Evolutionary conservation across 2,797 vertebrate species (phyloP).

Genomic region (Strix occidentalis): DNA sequence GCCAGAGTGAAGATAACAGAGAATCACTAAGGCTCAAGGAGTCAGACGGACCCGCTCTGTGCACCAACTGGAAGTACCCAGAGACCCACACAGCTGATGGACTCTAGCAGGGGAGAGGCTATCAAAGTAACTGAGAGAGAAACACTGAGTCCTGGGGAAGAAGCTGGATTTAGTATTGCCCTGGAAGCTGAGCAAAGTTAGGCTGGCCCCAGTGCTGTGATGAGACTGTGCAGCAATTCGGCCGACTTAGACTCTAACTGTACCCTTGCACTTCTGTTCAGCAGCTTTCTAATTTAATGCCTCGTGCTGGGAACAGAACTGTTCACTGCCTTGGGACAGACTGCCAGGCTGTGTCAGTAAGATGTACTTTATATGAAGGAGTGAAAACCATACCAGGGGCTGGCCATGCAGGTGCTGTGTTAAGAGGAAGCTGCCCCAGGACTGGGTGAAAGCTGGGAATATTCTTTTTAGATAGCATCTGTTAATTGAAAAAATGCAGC

Average conservation of each 20-base stretch:
- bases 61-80: not conserved
- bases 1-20: not conserved
- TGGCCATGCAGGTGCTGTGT: not conserved
- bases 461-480: not conserved
- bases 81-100: not conserved
- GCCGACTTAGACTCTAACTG: no score
- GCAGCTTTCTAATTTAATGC: not conserved
- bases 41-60: accelerated
- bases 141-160: not conserved
- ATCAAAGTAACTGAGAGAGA: not conserved
- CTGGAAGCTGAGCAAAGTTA: not conserved
- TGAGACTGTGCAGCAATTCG: not conserved
- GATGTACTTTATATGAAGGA: not conserved
- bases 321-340: not conserved
- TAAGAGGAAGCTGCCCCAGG: not conserved
- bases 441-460: not conserved
- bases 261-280: not conserved
- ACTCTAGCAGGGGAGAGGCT: not conserved
- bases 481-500: not conserved
- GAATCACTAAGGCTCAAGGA: not conserved
- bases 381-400: not conserved
- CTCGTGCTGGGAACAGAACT: not conserved
- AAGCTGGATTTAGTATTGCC: not conserved
- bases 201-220: not conserved
- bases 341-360: not conserved